Evolutionary conservation across 2,113 vertebrate genomes (phyloP).

Genomic region (Dipodomys merriami): DNA sequence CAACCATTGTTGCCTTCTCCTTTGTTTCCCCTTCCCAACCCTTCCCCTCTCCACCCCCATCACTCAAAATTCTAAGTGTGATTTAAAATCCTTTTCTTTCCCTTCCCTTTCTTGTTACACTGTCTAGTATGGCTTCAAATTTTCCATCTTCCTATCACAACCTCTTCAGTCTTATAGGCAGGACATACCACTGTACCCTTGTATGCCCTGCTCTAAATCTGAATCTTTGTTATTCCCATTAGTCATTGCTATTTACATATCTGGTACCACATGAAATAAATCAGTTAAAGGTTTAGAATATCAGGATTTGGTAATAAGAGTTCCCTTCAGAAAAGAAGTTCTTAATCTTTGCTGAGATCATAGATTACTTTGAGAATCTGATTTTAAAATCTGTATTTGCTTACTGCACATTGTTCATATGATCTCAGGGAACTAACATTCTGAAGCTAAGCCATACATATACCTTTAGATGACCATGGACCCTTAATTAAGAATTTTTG

Average conservation of each 20-base stretch:
- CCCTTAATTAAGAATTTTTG: slow-evolving; percentile 41
- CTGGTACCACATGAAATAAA: slow-evolving; percentile 43
- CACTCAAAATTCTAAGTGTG: too few relatives aligned
- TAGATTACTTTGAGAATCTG: slow-evolving; percentile 24
- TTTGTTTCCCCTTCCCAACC: too few relatives aligned
- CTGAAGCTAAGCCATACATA: neutral
- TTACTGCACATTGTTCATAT: slow-evolving; percentile 53
- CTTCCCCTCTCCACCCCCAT: too few relatives aligned
- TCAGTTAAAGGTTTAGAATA: neutral
- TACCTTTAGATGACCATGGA: neutral
- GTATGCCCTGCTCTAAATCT: neutral
- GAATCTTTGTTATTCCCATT: neutral
- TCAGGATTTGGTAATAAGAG: slow-evolving; percentile 41
- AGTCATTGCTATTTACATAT: slow-evolving; percentile 44
- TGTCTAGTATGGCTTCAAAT: neutral
- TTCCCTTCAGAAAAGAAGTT: slow-evolving; percentile 53
- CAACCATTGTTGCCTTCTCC: too few relatives aligned
- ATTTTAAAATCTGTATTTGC: slow-evolving; percentile 25
- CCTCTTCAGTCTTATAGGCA: neutral
- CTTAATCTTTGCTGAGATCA: slow-evolving; percentile 24
- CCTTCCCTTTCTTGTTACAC: neutral
- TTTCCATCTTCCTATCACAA: neutral
- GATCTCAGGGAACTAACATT: slow-evolving; percentile 27
- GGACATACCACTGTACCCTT: neutral
- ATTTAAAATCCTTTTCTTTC: too few relatives aligned